Evolutionary conservation across 2,888 invertebrate genomes (phyloP), one percentile per base, ranked within the genome.

Genomic region (Agrotis puta): DNA sequence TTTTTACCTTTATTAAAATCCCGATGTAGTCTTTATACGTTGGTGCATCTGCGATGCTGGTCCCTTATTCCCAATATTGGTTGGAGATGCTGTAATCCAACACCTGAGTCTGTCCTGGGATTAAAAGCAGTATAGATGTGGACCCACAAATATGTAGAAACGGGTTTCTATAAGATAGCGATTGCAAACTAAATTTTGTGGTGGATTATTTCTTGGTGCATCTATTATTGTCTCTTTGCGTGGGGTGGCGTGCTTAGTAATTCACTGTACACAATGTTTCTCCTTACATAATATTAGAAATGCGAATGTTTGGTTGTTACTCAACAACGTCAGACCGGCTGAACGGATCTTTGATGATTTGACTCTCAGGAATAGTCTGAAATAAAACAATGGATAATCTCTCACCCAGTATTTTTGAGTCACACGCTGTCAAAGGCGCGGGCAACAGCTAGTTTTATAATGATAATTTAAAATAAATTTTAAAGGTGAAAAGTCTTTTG

Each of bases 51-150:
- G 72, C 39, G 45, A 70, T 70, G 47, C 48, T 33, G 70, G 71
- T 82, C 63, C 69, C 78, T 77, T 78, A 80, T 77, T 74, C 77
- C 68, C 73, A 74, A 85, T 84, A 83, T 84, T 82, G 77, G 75
- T 70, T 73, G 77, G 75, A 85, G 81, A 80, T 81, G 78, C 81
- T 79, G 87, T 88, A 88, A 89, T 86, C 88, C 84, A 81, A 88
- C 88, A 88, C 88, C 89, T 89, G 87, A 84, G 87, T 74, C 87
- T 73, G 77, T 67, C 81, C 68, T 79, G 77, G 82, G 85, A 84
- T 84, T 86, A 83, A 87, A 86, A 79, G 77, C 71, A 81, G 45
- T 62, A 63, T 51, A 71, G 57, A 78, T 73, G 76, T 64, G 67
- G 71, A 75, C 70, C 74, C 77, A 76, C 83, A 84, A 86, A 83